Base-by-base conservation (phyloP, 2,797 vertebrate species). In the Semaprochilodus insignis region DNA sequence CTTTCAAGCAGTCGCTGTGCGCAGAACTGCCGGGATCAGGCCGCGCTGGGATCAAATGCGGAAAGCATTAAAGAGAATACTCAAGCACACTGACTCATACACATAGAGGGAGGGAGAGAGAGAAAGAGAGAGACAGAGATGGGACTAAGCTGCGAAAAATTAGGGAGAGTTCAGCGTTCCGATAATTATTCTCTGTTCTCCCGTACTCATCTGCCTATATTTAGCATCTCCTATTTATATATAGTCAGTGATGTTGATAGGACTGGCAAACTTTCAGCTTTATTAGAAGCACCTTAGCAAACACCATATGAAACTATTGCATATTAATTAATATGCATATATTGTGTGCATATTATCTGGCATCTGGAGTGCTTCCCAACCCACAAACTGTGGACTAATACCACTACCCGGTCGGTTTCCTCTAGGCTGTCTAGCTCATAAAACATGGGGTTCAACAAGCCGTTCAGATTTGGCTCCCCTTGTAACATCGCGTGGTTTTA, bases 31-130 rank as follows among this genome's bases (percentile, higher is more conserved):
- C 65, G 73, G 74, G 71, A 85, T 77, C 59, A 74, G 36, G 40
- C 48, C 71, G 48, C 25, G 51, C 69, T 78, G 73, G 70, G 70
- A 78, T 65, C 78, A 79, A 85, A 83, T 76, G 76, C 75, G 75
- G 48, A 72, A 81, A 70, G 44, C 79, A 77, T 85, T 85, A 85
- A 78, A 60, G 59, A 71, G 71, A 71, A 74, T 75, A 77, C 71
- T 77, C 67, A 70, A 75, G 77, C 63, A 31, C 54, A 69, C 44
- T 70, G 25, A 77, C 21, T 77, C 63, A 66, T 17, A 63, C 62
- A 34, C 27, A 66, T 7, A 34, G 3, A 65, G 15, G 34, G 62
- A 65, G 48, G 59, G 65, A 57, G 54, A 57, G 36, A 76, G 17
- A 65, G 15, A 67, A 72, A 73, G 27, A 59, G 27, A 59, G 52